Evolutionary conservation across 1,140 invertebrate species (phyloP).

Genomic region (Drosophila varians): DNA sequence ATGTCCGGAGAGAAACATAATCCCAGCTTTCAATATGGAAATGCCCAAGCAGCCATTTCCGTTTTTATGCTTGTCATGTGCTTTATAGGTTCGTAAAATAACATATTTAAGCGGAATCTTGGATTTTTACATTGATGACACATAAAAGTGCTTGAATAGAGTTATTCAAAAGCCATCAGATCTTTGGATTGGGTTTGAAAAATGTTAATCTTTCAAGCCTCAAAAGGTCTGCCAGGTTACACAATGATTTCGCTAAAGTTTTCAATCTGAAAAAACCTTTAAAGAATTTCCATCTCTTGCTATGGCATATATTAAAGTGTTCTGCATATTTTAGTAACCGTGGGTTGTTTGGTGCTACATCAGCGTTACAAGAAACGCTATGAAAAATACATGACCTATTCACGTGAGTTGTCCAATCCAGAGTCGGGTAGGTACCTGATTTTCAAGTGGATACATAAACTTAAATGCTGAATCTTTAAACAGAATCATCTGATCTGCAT

Average conservation of each 20-base stretch:
- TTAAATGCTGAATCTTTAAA: neutral
- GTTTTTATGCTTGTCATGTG: constrained; percentile 87
- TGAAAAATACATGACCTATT: constrained; percentile 84
- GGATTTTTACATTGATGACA: constrained; percentile 26
- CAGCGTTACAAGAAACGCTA: constrained; percentile 87
- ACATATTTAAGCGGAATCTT: neutral
- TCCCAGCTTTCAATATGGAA: constrained; percentile 92
- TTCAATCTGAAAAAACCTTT: constrained; percentile 69
- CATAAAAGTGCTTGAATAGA: constrained; percentile 42
- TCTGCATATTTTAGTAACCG: constrained; percentile 85
- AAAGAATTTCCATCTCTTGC: neutral
- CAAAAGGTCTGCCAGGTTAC: constrained; percentile 71
- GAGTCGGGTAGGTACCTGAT: constrained; percentile 66
- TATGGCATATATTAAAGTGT: constrained; percentile 12
- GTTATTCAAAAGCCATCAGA: constrained; percentile 31
- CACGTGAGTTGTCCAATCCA: constrained; percentile 78
- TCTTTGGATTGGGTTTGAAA: neutral
- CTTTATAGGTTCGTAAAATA: constrained; percentile 85
- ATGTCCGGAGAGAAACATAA: constrained; percentile 86
- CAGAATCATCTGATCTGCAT: constrained; percentile 62
- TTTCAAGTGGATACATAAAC: neutral
- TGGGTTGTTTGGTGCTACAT: constrained; percentile 90
- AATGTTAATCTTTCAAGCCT: neutral
- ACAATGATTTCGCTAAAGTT: constrained; percentile 71
- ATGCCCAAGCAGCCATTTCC: constrained; percentile 88